A percentile compares a stretch with the other conserved stretches of the same genome.
These are phyloP conservation scores for Homalodisca vitripennis DNA, from an alignment of 1,140 invertebrate species.

Conservation along the genomic window DNA sequence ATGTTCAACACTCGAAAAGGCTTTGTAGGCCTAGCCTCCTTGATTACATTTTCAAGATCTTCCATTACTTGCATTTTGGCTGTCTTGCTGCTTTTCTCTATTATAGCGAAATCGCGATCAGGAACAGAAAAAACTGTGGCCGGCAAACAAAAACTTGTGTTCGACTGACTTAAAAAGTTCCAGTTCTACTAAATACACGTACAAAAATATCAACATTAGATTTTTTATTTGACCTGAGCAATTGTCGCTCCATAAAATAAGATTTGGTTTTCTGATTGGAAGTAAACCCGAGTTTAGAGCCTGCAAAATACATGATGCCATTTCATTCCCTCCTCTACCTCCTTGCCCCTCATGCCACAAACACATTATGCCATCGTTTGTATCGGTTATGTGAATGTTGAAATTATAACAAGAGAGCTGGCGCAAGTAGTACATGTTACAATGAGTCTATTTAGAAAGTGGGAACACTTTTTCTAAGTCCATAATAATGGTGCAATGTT, in stretches of 20 bases:
- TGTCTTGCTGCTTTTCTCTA: slow-evolving; percentile 34
- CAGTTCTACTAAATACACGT: slow-evolving; percentile 30
- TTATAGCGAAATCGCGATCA: slow-evolving; percentile 38
- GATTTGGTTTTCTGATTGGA: slow-evolving; percentile 15
- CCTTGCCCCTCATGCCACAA: slow-evolving; percentile 37
- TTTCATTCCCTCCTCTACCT: slow-evolving; percentile 32
- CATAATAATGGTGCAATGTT: slow-evolving; percentile 9
- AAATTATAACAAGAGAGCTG: slow-evolving; percentile 38
- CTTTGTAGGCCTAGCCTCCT: slow-evolving; percentile 25
- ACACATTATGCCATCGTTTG: slow-evolving; percentile 35
- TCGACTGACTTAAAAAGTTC: slow-evolving; percentile 34
- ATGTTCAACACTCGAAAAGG: slow-evolving; percentile 20
- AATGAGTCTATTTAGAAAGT: slow-evolving; percentile 38
- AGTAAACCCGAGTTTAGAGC: slow-evolving; percentile 22
- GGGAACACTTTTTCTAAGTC: slow-evolving; percentile 34
- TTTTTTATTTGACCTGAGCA: slow-evolving; percentile 39
- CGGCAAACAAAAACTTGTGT: slow-evolving; percentile 36
- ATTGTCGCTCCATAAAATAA: slow-evolving; percentile 38
- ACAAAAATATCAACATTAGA: slow-evolving; percentile 35
- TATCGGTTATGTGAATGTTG: slow-evolving; percentile 33
- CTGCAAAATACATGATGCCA: slow-evolving; percentile 30
- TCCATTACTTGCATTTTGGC: slow-evolving; percentile 30
- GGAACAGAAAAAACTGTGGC: slow-evolving; percentile 34
- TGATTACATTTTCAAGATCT: slow-evolving; percentile 31
- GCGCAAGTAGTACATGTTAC: slow-evolving; percentile 37